These are phyloP conservation scores for Pachymerium ferrugineum DNA, from an alignment of 2,888 invertebrate genomes.

Conservation along the genomic window DNA sequence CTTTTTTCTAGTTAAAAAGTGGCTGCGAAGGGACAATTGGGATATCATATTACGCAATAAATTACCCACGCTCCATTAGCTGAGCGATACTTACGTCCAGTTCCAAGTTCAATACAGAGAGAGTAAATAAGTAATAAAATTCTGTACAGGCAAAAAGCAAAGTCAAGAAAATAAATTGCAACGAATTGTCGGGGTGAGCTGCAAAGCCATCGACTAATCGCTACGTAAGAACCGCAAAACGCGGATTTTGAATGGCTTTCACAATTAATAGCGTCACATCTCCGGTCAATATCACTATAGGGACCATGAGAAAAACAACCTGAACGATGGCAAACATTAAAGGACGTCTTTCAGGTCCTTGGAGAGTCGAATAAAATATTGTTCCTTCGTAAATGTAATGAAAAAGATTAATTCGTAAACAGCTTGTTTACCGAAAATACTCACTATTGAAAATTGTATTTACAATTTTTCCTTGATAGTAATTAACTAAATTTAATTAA, in stretches of 20 bases:
- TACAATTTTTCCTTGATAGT: too few species aligned
- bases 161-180: background rate
- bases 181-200: background rate
- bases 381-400: too few species aligned
- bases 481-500: too few species aligned
- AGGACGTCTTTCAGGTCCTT: background rate
- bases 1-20: background rate
- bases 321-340: slow-evolving; percentile 15
- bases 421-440: too few species aligned
- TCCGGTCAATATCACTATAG: slow-evolving; percentile 24
- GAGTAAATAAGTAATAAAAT: background rate
- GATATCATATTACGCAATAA: slow-evolving; percentile 7
- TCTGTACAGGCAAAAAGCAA: background rate
- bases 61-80: slow-evolving; percentile 16
- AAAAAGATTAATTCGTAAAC: too few species aligned
- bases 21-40: background rate
- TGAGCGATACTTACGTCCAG: background rate
- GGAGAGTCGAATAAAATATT: too few species aligned
- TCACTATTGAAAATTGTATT: too few species aligned
- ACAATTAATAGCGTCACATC: slow-evolving; percentile 11
- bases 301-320: slow-evolving; percentile 9
- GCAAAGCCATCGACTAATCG: background rate
- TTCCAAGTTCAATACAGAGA: background rate
- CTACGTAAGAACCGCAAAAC: background rate
- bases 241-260: background rate